Evolutionary conservation across 2,888 invertebrate genomes (phyloP), one percentile per base, ranked within the genome.

Genomic region (Ochropleura plecta): DNA sequence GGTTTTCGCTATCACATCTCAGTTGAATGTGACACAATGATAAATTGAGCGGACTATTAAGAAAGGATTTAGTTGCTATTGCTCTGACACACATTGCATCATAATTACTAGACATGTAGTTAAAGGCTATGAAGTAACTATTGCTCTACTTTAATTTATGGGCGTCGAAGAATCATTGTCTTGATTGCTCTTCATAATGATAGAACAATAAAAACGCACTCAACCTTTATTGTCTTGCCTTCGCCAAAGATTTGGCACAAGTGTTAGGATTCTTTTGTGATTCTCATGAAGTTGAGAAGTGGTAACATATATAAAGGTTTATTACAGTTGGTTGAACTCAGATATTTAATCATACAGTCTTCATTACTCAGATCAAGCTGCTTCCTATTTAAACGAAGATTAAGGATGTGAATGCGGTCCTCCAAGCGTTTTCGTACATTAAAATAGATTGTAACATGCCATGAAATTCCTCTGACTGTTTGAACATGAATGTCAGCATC

Each of bases 401-500:
- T 65, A 46, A 44, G 44, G 40, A 78, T 69, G 42, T 73, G 69
- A 71, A 53, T 79, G 40, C 57, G 49, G 66, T 83, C 48, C 59
- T 73, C 60, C 42, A 73, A 70, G 46, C 12, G n/a, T 75, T 67
- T 76, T 62, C 60, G 65, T 55, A 63, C 42, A 70, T 44, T 66
- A 57, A 78, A 84, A 82, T 73, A 81, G 68, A 72, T 53, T 71
- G 63, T 46, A 72, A 78, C 62, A n/a, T 63, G 59, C 63, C 49
- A 60, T 67, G 48, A 68, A 85, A 79, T 75, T 82, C 72, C 73
- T 71, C 69, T 42, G 57, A 67, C 44, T 70, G 48, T 64, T 59
- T 55, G n/a, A 59, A 73, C 76, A 73, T 83, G 73, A 85, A 85
- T 75, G 76, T 83, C 76, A 81, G 66, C 65, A 76, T 77, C 63